Evolutionary conservation across 1,140 invertebrate species (phyloP).

Genomic region (Drosophila sp.): DNA sequence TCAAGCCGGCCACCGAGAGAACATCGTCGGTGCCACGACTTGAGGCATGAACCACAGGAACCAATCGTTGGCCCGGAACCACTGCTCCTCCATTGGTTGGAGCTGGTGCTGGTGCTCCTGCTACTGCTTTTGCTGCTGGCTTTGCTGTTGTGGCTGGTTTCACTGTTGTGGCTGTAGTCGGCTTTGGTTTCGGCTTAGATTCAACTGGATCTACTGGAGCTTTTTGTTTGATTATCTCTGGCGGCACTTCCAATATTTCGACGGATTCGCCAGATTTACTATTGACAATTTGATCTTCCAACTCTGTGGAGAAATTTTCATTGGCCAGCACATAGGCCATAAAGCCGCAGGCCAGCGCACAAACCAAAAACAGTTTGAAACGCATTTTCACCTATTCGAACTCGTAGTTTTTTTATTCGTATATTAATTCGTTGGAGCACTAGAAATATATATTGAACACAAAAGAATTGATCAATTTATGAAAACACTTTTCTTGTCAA

Average conservation of each 20-base stretch:
- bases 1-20: constrained; percentile 60
- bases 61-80: constrained; percentile 20
- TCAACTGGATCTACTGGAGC: constrained; percentile 30
- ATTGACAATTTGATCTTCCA: constrained; percentile 64
- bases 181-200: constrained; percentile 21
- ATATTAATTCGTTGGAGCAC: constrained; percentile 54
- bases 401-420: constrained; percentile 32
- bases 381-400: constrained; percentile 64
- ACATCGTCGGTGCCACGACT: constrained; percentile 68
- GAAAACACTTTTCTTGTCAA: neutral
- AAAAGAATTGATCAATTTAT: constrained; percentile 13
- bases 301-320: constrained; percentile 72
- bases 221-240: constrained; percentile 28
- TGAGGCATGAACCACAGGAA: constrained; percentile 47
- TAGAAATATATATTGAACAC: constrained; percentile 38
- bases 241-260: constrained; percentile 1
- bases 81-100: neutral
- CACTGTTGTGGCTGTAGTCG: constrained; percentile 1
- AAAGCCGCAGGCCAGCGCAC: constrained; percentile 74
- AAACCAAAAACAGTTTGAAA: constrained; percentile 78
- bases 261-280: constrained; percentile 9
- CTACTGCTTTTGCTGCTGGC: neutral
- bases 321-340: constrained; percentile 76
- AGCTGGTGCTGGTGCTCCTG: constrained; percentile 20
- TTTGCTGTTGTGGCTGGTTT: constrained; percentile 9